Conservation (phyloP, 2,113 vertebrate species). For the Syrmaticus mikado region DNA sequence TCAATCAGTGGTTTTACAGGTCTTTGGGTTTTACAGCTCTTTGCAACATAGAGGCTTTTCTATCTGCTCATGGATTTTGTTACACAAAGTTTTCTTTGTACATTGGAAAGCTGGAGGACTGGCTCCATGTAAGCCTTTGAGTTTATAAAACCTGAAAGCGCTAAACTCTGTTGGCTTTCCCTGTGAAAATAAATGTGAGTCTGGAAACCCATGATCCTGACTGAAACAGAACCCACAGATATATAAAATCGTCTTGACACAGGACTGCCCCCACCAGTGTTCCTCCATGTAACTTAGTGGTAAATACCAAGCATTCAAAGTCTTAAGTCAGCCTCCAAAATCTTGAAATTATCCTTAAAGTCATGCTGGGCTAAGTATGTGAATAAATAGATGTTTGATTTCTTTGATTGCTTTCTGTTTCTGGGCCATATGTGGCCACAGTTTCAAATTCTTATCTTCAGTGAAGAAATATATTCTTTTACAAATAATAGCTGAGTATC, state of each 20-base stretch:
- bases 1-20: constrained; percentile 13
- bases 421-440: not conserved
- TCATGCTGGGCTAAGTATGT: not conserved
- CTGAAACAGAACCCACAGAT: constrained; percentile 18
- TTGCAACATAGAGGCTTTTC: constrained; percentile 11
- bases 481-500: not conserved
- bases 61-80: constrained; percentile 46
- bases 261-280: not conserved
- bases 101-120: constrained; percentile 14
- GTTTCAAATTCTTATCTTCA: not conserved
- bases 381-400: not conserved
- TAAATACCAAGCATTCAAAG: not conserved
- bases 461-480: not conserved
- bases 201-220: constrained; percentile 20
- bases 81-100: constrained; percentile 64
- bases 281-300: not conserved
- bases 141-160: constrained; percentile 39
- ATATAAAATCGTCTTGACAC: not conserved
- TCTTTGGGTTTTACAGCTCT: not conserved
- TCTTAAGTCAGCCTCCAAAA: not conserved
- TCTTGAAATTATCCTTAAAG: not conserved
- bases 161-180: constrained; percentile 30
- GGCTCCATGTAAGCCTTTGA: not conserved
- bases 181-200: constrained; percentile 2
- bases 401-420: not conserved